phyloP scores from a whole-genome alignment of 1,140 invertebrate genomes.

The Diachasmimorpha longicaudata region DNA sequence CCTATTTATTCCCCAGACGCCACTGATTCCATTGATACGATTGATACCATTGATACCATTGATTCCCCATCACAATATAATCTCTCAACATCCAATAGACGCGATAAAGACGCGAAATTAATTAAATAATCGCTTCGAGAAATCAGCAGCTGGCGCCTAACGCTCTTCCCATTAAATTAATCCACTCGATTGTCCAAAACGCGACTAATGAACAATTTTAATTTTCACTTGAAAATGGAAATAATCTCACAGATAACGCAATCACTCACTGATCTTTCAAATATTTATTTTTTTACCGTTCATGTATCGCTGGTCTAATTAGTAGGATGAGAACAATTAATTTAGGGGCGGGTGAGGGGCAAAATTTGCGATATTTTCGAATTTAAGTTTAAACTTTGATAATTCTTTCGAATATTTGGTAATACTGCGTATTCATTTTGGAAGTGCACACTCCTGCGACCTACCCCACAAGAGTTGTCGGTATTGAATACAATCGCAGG shows the following conservation, averaged over 20 bases:
- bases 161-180: too few species aligned
- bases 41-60: too few species aligned
- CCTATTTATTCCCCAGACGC: too few species aligned
- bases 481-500: slow-evolving; percentile 41
- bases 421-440: slow-evolving; percentile 1
- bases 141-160: neutral
- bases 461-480: slow-evolving; percentile 43
- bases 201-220: neutral
- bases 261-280: neutral
- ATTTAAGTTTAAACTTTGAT: neutral
- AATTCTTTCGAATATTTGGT: neutral
- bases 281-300: neutral
- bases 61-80: too few species aligned
- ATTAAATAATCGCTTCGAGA: too few species aligned
- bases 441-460: slow-evolving; percentile 30
- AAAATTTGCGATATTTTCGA: too few species aligned
- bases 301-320: neutral
- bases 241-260: neutral
- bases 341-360: too few species aligned
- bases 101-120: too few species aligned
- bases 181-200: too few species aligned
- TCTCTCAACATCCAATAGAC: too few species aligned
- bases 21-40: too few species aligned
- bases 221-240: neutral
- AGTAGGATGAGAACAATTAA: too few species aligned